Evolutionary conservation across 2,888 invertebrate species (phyloP), one percentile per base, ranked within the genome.

Genomic region (Timandra comae): DNA sequence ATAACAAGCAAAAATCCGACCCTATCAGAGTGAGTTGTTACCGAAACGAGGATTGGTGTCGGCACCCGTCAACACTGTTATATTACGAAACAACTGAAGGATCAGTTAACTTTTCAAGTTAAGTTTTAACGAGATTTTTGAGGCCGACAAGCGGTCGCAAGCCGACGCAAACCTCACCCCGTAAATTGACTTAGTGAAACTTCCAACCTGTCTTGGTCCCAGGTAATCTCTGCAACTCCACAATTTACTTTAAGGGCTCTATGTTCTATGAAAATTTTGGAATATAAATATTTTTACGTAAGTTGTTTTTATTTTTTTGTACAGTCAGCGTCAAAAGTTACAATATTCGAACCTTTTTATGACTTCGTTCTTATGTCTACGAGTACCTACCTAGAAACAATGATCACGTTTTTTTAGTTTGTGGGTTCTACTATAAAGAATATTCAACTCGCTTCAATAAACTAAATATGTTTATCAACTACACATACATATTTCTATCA

Each of bases 71-170:
- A 29, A 46, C 48, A 35, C 31, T 30, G 46, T 50, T 45, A 48
- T 46, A 42, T 45, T 35, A 27, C 29, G 40, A 39, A 38, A 42
- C 44, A 52, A 27, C 38, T 46, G 42, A 43, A 41, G 49, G 45
- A 59, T 56, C 29, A 43, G 49, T 52, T 57, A 63, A 61, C 57
- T 61, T 58, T 35, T 38, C 27, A 8, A 38, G 39, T 49, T 56
- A 71, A 73, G 65, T 75, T 77, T 70, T 75, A 77, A 77, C 68
- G 68, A 77, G 75, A 65, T 74, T 77, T 75, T 73, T 72, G 67
- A 63, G 63, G 65, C 47, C n/a, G n/a, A 43, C 58, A 56, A 53
- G 58, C 56, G 64, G 61, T 52, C 37, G 46, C 43, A 47, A 52
- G 4, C 11, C 3, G 52, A 48, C 54, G 49, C 46, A 55, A 61